Evolutionary conservation across 37 sponge, comb jelly and placozoan species (phyloP).

Genomic region (Bolinopsis microptera): DNA sequence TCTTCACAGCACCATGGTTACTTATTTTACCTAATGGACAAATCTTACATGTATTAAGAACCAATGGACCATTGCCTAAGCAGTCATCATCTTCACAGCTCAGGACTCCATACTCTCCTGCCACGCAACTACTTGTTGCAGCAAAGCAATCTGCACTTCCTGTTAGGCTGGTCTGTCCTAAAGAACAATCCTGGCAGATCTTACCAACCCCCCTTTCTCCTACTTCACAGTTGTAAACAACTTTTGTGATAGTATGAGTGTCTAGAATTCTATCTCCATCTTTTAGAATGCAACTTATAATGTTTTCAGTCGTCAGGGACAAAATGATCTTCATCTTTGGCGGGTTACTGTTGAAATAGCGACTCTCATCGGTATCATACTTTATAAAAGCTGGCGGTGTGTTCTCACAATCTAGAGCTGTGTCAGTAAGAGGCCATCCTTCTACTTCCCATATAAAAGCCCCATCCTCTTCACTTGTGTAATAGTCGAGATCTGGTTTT

Average conservation of each 20-base stretch:
- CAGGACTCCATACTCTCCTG: neutral
- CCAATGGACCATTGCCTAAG: neutral
- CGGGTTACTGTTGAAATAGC: neutral
- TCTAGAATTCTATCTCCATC: neutral
- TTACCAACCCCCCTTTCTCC: neutral
- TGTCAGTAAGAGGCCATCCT: neutral
- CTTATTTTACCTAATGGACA: neutral
- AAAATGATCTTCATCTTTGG: neutral
- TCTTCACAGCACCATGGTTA: neutral
- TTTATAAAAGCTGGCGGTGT: neutral
- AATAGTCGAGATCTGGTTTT: neutral
- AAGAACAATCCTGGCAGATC: neutral
- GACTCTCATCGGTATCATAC: neutral
- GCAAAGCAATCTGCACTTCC: neutral
- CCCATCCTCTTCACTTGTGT: neutral
- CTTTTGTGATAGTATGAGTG: neutral
- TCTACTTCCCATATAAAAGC: neutral
- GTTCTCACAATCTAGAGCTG: neutral
- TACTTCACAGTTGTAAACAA: neutral
- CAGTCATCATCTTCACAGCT: neutral
- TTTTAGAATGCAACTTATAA: neutral
- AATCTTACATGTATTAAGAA: neutral
- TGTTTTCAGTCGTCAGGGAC: neutral
- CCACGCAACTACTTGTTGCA: neutral
- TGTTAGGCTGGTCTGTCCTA: neutral